A percentile compares a stretch with the other conserved stretches of the same genome.
Evolutionary conservation across 2,888 invertebrate genomes (phyloP).

Genomic region (Dolichomitus sp.): DNA sequence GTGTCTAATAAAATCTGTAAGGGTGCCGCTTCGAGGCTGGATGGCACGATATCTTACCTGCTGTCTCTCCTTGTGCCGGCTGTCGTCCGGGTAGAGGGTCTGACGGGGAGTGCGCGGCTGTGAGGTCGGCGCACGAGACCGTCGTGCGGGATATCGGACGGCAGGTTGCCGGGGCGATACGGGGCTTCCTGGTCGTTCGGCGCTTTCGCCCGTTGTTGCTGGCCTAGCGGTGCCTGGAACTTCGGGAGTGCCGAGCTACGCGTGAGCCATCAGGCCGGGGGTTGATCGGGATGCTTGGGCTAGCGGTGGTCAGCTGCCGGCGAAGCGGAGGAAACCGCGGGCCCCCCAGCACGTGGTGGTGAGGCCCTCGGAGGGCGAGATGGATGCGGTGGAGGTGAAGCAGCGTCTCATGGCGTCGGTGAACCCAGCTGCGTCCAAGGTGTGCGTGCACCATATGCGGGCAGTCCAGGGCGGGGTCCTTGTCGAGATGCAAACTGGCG

Average conservation of each 20-base stretch:
- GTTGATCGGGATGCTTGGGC: too few relatives aligned
- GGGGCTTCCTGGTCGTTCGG: too few relatives aligned
- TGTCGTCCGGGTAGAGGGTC: background rate
- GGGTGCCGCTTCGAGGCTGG: too few relatives aligned
- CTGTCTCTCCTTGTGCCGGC: background rate
- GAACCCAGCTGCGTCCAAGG: background rate
- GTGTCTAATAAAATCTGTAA: too few relatives aligned
- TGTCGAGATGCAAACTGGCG: constrained; percentile 2
- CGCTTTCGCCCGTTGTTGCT: too few relatives aligned
- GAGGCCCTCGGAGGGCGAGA: background rate
- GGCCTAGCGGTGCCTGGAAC: too few relatives aligned
- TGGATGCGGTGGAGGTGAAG: constrained; percentile 7
- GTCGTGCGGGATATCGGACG: background rate
- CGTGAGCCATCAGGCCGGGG: too few relatives aligned
- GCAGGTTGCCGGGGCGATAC: too few relatives aligned
- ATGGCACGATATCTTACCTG: too few relatives aligned
- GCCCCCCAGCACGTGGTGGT: background rate
- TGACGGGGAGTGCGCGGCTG: background rate
- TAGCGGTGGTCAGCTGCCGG: too few relatives aligned
- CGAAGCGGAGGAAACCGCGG: background rate
- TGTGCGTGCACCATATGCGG: constrained; percentile 2
- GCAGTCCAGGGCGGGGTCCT: background rate
- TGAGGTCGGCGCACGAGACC: background rate
- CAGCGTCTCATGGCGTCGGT: constrained; percentile 4
- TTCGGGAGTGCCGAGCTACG: too few relatives aligned